phyloP scores from a whole-genome alignment of 2,888 invertebrate species.

The Vesta saturnalis region DNA sequence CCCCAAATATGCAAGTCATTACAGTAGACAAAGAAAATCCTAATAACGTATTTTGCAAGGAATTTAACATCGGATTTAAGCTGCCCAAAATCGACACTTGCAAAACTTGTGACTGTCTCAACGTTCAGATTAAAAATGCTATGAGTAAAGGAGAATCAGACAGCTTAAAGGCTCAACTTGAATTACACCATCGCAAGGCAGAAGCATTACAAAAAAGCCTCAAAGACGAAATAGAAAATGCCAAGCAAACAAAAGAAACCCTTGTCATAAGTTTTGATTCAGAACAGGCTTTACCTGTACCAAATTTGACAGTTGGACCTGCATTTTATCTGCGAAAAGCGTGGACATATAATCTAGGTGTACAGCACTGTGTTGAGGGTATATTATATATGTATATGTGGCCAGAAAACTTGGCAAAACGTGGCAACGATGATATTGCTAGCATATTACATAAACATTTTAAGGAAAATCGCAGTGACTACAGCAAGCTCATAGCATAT shows the following conservation, averaged over 20 bases:
- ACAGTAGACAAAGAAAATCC: constrained; percentile 7
- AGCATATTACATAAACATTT: constrained; percentile 37
- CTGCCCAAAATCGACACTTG: constrained; percentile 42
- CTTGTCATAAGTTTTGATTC: constrained; percentile 39
- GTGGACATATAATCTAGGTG: constrained; percentile 41
- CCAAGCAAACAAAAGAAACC: constrained; percentile 18
- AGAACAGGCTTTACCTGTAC: constrained; percentile 42
- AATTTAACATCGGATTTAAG: constrained; percentile 41
- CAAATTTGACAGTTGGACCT: constrained; percentile 37
- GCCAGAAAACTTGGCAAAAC: constrained; percentile 11
- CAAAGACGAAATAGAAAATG: constrained; percentile 35
- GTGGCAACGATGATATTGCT: constrained; percentile 24
- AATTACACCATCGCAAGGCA: constrained; percentile 33
- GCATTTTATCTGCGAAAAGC: constrained; percentile 43
- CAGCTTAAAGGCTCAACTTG: constrained; percentile 28
- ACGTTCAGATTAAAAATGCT: background rate
- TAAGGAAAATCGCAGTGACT: constrained; percentile 23
- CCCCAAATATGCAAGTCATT: constrained; percentile 19
- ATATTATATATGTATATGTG: background rate
- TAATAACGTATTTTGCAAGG: constrained; percentile 11
- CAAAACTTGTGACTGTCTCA: constrained; percentile 21
- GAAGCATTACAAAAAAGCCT: constrained; percentile 38
- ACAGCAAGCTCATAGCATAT: constrained; percentile 30
- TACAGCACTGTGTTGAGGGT: constrained; percentile 14
- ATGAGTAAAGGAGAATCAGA: constrained; percentile 14